A percentile compares a stretch with the other conserved stretches of the same genome.
phyloP scores from a whole-genome alignment of 2,113 vertebrate genomes.

The Dryoscopus gambensis region DNA sequence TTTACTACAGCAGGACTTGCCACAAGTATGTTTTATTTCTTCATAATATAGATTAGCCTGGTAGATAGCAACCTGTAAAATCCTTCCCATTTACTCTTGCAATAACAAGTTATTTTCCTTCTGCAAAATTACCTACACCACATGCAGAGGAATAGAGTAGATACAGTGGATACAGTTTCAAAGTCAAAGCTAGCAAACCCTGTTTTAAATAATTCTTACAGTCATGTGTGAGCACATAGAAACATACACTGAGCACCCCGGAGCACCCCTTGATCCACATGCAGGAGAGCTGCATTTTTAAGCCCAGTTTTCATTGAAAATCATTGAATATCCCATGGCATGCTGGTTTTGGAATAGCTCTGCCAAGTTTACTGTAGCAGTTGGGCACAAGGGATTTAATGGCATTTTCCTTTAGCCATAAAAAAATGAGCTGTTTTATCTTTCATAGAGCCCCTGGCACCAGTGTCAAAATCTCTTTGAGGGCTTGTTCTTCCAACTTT shows the following conservation, averaged over 20 bases:
- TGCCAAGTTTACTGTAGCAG: background rate
- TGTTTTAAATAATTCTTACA: background rate
- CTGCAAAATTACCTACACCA: background rate
- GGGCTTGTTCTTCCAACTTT: background rate
- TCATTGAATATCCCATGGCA: background rate
- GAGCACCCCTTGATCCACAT: background rate
- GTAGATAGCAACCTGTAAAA: background rate
- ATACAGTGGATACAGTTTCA: background rate
- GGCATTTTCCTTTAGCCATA: background rate
- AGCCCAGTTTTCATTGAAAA: background rate
- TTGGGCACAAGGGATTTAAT: background rate
- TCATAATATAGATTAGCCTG: background rate
- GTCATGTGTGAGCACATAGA: background rate
- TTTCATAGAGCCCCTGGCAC: background rate
- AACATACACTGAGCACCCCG: background rate
- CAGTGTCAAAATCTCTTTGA: background rate
- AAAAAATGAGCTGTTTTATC: background rate
- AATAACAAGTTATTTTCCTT: background rate
- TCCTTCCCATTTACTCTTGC: background rate
- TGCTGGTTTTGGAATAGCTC: background rate
- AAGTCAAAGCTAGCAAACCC: background rate
- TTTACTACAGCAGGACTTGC: background rate
- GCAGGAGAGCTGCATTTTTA: background rate
- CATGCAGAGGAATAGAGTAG: rapidly evolving
- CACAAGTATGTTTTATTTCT: background rate